Evolutionary conservation across 2,797 vertebrate genomes (phyloP), one percentile per base, ranked within the genome.

Genomic region (Platalea minor): DNA sequence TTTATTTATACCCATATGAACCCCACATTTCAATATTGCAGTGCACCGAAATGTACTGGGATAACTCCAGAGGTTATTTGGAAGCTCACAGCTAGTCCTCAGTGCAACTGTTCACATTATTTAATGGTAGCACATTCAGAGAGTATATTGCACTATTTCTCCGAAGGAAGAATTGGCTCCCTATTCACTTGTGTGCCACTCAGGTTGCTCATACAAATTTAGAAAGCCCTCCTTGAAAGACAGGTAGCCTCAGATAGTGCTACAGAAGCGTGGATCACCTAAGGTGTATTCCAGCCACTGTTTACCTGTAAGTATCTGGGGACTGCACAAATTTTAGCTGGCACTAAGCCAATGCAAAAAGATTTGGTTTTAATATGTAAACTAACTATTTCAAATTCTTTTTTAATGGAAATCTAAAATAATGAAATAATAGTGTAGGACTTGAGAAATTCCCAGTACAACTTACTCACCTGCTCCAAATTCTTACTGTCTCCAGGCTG

Each of bases 391-490:
- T 63, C 28, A 43, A 65, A 3, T 72, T 72, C 13, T 79, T 94
- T 77, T 73, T 46, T 2, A 85, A 65, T 61, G 41, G 26, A 72
- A 85, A 79, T 83, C 23, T 35, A 41, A 91, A 86, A 53, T 82
- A 76, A 7, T 54, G 61, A 81, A 96, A 70, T 74, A 80, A 18
- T 16, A 45, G 23, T 16, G 5, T 48, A 83, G 43, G 35, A 59
- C 64, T 94, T 74, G 21, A 88, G 64, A 88, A 93, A 93, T 87
- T 91, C 92, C 64, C 88, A 46, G 33, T 60, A 51, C 41, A 77
- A 23, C 31, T 39, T 21, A 24, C 25, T 91, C 48, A 53, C 78
- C 51, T 93, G 64, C 33, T 89, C 37, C 50, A 48, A 51, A 75
- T 59, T 85, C 35, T 81, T 94, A 43, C 86, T 95, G 82, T 88